phyloP scores from a whole-genome alignment of 2,888 invertebrate genomes.

The Nasonia oneida region DNA sequence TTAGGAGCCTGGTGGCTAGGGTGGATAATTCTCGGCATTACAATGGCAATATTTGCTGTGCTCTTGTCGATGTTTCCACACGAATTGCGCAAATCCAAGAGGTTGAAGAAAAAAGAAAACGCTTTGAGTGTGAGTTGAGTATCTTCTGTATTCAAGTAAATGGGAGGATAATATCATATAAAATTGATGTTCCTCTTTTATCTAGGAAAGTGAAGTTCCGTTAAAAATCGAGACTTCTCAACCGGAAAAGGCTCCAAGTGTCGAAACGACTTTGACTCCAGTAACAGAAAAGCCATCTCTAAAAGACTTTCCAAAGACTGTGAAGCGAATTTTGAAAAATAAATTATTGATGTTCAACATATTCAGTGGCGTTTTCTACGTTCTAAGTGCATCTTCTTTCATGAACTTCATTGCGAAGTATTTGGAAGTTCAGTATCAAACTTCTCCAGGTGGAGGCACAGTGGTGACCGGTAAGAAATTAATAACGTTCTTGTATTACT shows the following conservation, averaged over 20 bases:
- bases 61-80: constrained; percentile 85
- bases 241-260: constrained; percentile 12
- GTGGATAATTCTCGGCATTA: constrained; percentile 81
- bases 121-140: constrained; percentile 39
- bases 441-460: constrained; percentile 84
- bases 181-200: background rate
- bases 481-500: background rate
- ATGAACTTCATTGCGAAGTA: constrained; percentile 88
- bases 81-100: constrained; percentile 78
- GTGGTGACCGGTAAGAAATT: constrained; percentile 82
- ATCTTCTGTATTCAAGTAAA: background rate
- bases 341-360: constrained; percentile 85
- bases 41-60: constrained; percentile 83
- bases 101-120: constrained; percentile 34
- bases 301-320: constrained; percentile 82
- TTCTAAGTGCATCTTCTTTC: constrained; percentile 83
- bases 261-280: background rate
- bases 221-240: constrained; percentile 63
- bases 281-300: constrained; percentile 68
- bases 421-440: constrained; percentile 87
- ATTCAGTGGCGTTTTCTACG: constrained; percentile 84
- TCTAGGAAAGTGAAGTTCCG: constrained; percentile 71
- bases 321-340: constrained; percentile 83
- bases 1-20: constrained; percentile 90
- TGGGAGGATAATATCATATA: too few relatives aligned